phyloP scores from a whole-genome alignment of 2,113 vertebrate species.

The Passer domesticus region DNA sequence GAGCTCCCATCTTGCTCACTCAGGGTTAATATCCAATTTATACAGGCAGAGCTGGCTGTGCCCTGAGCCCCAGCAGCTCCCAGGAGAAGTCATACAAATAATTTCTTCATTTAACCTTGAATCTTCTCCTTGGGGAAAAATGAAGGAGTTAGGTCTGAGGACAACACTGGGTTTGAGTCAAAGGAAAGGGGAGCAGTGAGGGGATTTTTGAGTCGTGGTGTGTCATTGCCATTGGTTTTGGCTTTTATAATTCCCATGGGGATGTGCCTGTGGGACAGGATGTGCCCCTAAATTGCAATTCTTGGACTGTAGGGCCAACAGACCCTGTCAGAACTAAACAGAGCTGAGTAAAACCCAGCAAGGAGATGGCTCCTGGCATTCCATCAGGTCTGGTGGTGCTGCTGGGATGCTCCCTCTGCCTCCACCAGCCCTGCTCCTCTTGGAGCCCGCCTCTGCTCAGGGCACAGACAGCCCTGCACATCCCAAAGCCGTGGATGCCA shows the following conservation, averaged over 20 bases:
- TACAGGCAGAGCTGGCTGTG: background rate
- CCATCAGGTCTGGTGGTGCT: background rate
- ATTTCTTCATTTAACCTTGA: background rate
- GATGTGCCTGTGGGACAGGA: accelerated
- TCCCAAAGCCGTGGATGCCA: accelerated
- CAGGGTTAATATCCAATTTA: background rate
- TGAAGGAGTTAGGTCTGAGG: background rate
- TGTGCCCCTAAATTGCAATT: background rate
- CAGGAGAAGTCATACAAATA: background rate
- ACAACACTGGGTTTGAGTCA: background rate
- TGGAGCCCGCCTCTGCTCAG: background rate
- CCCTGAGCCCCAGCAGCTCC: background rate
- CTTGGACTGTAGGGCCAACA: background rate
- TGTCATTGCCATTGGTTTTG: background rate
- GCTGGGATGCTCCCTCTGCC: background rate
- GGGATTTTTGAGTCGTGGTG: background rate
- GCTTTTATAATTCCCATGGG: background rate
- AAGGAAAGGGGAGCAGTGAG: background rate
- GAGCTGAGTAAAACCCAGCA: background rate
- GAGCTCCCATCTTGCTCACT: background rate
- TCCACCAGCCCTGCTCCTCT: background rate
- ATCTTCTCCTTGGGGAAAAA: background rate
- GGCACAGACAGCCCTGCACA: background rate
- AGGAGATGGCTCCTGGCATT: background rate
- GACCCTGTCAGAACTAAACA: background rate